These are phyloP conservation scores for Synanthedon myopaeformis DNA, from an alignment of 2,888 invertebrate genomes.

Conservation along the genomic window DNA sequence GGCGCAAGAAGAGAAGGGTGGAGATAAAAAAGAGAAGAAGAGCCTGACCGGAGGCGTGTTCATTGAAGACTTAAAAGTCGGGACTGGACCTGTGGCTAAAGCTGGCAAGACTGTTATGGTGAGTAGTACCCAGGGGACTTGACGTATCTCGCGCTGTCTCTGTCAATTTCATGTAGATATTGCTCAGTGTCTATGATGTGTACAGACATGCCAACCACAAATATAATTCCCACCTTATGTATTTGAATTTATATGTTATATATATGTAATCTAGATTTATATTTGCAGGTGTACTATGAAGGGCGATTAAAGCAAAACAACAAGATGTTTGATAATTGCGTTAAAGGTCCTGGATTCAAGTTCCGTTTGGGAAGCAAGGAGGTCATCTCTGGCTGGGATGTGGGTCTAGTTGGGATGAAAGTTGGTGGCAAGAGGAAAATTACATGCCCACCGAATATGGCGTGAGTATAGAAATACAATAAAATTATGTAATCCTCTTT, in stretches of 20 bases:
- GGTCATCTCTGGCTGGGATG: slow-evolving; percentile 93
- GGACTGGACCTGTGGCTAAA: slow-evolving; percentile 83
- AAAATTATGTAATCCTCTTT: no score
- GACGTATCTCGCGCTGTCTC: no score
- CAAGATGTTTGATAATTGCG: slow-evolving; percentile 85
- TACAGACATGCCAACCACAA: no score
- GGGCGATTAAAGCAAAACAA: slow-evolving; percentile 86
- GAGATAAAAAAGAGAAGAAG: slow-evolving; percentile 65
- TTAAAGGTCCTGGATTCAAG: slow-evolving; percentile 84
- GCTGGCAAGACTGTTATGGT: slow-evolving; percentile 78
- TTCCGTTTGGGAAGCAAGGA: slow-evolving; percentile 87
- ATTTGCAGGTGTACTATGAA: slow-evolving; percentile 80
- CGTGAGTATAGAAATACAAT: slow-evolving; percentile 69
- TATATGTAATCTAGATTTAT: slow-evolving; percentile 1
- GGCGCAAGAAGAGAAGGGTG: slow-evolving; percentile 18
- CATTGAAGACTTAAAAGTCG: slow-evolving; percentile 83
- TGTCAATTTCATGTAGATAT: no score
- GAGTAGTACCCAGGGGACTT: slow-evolving; percentile 10
- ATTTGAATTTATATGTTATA: no score
- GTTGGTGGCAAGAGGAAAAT: slow-evolving; percentile 91
- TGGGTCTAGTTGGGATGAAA: slow-evolving; percentile 92
- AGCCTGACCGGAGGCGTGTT: slow-evolving; percentile 81
- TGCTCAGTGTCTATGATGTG: no score
- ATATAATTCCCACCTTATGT: no score
- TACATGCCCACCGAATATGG: slow-evolving; percentile 86